phyloP scores from a whole-genome alignment of 1,140 invertebrate genomes.

The Aethina tumida region DNA sequence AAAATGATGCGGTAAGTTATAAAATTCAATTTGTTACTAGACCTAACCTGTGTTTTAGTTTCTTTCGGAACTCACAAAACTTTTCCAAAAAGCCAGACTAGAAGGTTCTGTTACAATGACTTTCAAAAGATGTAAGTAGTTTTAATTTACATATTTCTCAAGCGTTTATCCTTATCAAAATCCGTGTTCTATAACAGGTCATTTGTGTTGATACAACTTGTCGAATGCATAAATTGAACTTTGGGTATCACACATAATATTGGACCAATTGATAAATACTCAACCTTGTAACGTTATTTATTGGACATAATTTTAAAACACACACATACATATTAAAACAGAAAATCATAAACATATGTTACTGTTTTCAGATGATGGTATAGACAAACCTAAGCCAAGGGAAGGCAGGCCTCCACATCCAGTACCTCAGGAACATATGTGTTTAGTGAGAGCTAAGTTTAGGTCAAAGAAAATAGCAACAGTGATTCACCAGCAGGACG shows the following conservation, averaged over 20 bases:
- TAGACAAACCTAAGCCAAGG: constrained; percentile 55
- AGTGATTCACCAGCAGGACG: constrained; percentile 68
- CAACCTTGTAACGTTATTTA: too few species aligned
- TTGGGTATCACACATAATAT: too few species aligned
- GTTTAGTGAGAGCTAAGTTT: constrained; percentile 58
- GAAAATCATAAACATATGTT: too few species aligned
- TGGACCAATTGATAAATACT: too few species aligned
- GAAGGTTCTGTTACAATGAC: constrained; percentile 55
- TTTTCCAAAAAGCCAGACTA: constrained; percentile 54
- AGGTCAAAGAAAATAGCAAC: constrained; percentile 71
- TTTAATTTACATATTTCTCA: too few species aligned
- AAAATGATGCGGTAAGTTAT: constrained; percentile 52
- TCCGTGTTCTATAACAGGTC: too few species aligned
- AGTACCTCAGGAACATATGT: constrained; percentile 57
- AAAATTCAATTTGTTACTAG: constrained; percentile 22
- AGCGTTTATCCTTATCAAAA: constrained; percentile 2
- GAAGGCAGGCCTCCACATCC: constrained; percentile 45
- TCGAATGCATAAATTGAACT: too few species aligned
- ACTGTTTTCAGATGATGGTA: constrained; percentile 57
- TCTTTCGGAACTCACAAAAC: constrained; percentile 50
- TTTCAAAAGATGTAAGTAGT: constrained; percentile 57
- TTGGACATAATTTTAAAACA: too few species aligned
- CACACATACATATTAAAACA: too few species aligned
- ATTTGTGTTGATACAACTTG: too few species aligned
- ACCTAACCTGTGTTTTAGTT: constrained; percentile 48